These are phyloP conservation scores for Theropithecus gelada DNA, from an alignment of 2,113 vertebrate species.

Conservation along the genomic window DNA sequence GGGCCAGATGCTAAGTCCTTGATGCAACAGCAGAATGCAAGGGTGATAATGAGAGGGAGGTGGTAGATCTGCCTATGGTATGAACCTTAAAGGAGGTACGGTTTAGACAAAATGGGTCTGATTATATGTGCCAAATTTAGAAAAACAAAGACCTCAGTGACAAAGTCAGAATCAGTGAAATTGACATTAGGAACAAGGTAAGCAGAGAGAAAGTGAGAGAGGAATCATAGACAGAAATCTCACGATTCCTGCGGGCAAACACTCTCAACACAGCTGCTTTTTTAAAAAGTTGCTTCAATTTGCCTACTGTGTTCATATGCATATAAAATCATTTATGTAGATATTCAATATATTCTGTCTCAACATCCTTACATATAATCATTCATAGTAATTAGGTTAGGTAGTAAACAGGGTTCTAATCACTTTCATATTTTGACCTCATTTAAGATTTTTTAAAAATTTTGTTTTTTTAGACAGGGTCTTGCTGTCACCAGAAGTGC, in stretches of 20 bases:
- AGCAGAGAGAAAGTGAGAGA: not conserved
- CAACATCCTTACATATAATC: not conserved
- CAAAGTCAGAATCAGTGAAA: not conserved
- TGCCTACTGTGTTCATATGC: not conserved
- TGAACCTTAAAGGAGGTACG: not conserved
- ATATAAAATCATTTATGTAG: not conserved
- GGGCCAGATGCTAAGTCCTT: not conserved
- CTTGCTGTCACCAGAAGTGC: no score
- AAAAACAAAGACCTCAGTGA: not conserved
- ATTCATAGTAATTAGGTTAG: not conserved
- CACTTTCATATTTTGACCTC: not conserved
- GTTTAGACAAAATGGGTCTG: not conserved
- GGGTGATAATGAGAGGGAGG: not conserved
- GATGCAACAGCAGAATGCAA: not conserved
- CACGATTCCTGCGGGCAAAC: not conserved
- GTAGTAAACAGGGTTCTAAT: not conserved
- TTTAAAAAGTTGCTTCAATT: not conserved
- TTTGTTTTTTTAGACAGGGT: no score
- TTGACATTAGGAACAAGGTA: not conserved
- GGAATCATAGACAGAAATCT: not conserved
- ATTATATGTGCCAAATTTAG: not conserved
- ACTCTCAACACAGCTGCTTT: not conserved
- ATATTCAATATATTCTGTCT: not conserved
- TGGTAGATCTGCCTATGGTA: not conserved
- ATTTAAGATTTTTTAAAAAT: no score